Base-by-base conservation (phyloP, 2,797 vertebrate species). In the Syngnathus acus region DNA sequence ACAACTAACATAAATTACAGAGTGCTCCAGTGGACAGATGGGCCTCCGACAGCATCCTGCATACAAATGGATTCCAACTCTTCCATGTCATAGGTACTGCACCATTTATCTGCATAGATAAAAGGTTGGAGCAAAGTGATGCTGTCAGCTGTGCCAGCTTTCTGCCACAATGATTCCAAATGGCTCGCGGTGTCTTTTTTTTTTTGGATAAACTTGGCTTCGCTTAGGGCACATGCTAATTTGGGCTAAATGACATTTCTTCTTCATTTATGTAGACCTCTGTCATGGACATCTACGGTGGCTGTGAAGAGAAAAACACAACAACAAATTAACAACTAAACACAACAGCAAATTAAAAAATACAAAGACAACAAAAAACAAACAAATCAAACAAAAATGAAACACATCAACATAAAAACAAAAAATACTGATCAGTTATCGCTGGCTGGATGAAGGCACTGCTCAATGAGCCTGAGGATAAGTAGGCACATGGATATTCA, bases 1-100 rank as follows among this genome's bases (percentile, higher is more conserved):
- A 79, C 82, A 82, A 76, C 80, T 76, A 80, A 81, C 86, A 88
- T 84, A 85, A 86, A 88, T 88, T 81, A 87, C 74, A 71, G 78
- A 72, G 67, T 5, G 62, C 74, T 84, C 78, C 74, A 75, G 47
- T 65, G 77, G 82, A 84, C 90, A 90, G 88, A 89, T 90, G 90
- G 87, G 79, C 72, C 67, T 75, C 68, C 6, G 62, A 81, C 78
- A 74, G 71, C 73, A 63, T 65, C 71, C 78, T 74, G 83, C 78
- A 86, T 88, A 81, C 78, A 80, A 86, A 88, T 80, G 50, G 65
- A 64, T 69, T 64, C 37, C 62, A 37, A 16, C 67, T 54, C 65
- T 61, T 50, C 38, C 14, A 68, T 32, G 23, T 57, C 65, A 67
- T 38, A 45, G 68, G 40, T 19, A 13, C 37, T 42, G 53, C 40